These are phyloP conservation scores for Drosophila neonasuta DNA, from an alignment of 2,888 invertebrate genomes.

Conservation along the genomic window DNA sequence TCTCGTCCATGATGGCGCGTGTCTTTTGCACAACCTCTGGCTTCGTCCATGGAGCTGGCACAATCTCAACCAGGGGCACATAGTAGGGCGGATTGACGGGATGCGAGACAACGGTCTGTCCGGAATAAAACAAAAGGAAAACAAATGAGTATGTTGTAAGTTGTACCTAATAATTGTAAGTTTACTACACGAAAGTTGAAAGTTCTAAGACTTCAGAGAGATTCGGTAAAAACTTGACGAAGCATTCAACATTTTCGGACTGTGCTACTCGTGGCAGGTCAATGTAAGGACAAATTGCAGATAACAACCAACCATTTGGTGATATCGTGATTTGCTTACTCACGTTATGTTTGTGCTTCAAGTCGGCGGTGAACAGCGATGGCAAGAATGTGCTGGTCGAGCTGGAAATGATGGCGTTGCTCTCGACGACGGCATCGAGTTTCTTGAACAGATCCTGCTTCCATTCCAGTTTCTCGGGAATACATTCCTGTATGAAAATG, in stretches of 20 bases:
- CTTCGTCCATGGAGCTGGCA: constrained; percentile 96
- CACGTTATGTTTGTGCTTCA: constrained; percentile 88
- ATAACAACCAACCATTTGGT: neutral
- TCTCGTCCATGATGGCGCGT: constrained; percentile 89
- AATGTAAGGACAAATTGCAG: constrained; percentile 10
- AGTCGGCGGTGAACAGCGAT: constrained; percentile 90
- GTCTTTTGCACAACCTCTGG: constrained; percentile 89
- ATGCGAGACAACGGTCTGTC: constrained; percentile 87
- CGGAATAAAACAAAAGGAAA: no score
- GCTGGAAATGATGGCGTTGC: constrained; percentile 92
- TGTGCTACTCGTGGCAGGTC: constrained; percentile 1
- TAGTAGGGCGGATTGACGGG: constrained; percentile 99
- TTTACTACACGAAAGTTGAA: no score
- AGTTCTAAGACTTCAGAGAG: no score
- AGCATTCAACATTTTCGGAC: neutral
- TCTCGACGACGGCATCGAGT: constrained; percentile 89
- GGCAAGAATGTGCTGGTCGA: constrained; percentile 97
- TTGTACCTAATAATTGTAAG: no score
- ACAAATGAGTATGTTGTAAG: no score
- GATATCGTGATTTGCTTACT: constrained; percentile 41
- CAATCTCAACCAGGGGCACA: constrained; percentile 95
- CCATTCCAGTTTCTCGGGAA: constrained; percentile 93
- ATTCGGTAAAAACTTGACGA: no score
- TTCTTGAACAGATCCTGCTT: constrained; percentile 91
- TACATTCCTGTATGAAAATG: constrained; percentile 94